phyloP scores from a whole-genome alignment of 2,113 vertebrate genomes.

The Alethe castanea region DNA sequence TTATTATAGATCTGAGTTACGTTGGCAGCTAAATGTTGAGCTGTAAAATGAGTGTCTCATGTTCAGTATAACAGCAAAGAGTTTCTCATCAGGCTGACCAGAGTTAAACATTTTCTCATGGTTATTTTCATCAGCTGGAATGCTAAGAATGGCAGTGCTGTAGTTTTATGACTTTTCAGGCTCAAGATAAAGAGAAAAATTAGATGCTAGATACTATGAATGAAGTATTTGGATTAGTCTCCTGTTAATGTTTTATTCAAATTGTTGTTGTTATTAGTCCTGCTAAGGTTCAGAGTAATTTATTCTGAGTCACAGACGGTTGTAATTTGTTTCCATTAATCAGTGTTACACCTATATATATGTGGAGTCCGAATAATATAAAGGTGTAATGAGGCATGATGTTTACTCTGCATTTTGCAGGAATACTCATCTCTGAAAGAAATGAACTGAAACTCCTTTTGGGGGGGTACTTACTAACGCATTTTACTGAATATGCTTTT shows the following conservation, averaged over 20 bases:
- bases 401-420: constrained; percentile 56
- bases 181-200: neutral
- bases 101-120: neutral
- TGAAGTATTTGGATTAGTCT: neutral
- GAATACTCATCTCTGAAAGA: constrained; percentile 49
- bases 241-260: neutral
- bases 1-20: neutral
- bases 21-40: neutral
- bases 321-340: constrained; percentile 59
- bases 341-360: constrained; percentile 17
- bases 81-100: rapidly evolving
- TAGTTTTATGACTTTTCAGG: neutral
- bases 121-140: neutral
- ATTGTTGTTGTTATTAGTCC: neutral
- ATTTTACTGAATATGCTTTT: constrained; percentile 39
- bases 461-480: constrained; percentile 7
- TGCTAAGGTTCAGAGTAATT: neutral
- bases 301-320: constrained; percentile 8
- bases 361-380: neutral
- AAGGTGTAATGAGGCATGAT: constrained; percentile 51
- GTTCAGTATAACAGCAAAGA: neutral
- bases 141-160: neutral
- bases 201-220: neutral
- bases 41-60: neutral
- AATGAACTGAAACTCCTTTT: constrained; percentile 61